A percentile compares a stretch with the other conserved stretches of the same genome.
Evolutionary conservation across 2,113 vertebrate genomes (phyloP).

Genomic region (Hemicordylus capensis): DNA sequence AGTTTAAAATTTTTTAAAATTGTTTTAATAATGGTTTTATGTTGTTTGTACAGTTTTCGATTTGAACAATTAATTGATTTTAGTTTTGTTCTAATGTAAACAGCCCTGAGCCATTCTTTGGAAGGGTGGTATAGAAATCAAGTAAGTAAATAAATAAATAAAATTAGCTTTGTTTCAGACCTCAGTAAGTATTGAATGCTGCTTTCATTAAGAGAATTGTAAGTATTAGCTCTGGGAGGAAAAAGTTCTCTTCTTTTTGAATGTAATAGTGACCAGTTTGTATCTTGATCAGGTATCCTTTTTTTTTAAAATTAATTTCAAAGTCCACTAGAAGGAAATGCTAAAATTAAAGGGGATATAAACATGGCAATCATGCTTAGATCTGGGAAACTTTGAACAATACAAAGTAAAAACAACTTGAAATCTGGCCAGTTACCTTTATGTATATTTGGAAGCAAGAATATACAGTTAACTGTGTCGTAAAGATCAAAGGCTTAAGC

Average conservation of each 20-base stretch:
- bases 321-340: neutral
- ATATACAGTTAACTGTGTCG: neutral
- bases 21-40: no score
- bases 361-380: neutral
- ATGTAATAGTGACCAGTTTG: neutral
- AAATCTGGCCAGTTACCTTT: neutral
- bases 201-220: neutral
- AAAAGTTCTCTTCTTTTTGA: neutral
- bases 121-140: no score
- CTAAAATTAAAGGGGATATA: neutral
- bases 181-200: neutral
- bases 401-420: neutral
- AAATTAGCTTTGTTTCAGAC: no score
- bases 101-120: no score
- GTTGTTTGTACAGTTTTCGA: no score
- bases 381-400: neutral
- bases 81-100: no score
- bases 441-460: neutral
- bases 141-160: no score
- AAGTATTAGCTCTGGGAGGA: neutral
- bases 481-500: neutral
- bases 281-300: neutral
- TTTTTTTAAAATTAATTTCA: neutral
- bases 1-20: no score
- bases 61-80: no score